Percentiles rank a stretch among this genome's conserved stretches.
Conservation (phyloP, 1,140 invertebrate genomes). For the Pachyrhynchus sulphureomaculatus region DNA sequence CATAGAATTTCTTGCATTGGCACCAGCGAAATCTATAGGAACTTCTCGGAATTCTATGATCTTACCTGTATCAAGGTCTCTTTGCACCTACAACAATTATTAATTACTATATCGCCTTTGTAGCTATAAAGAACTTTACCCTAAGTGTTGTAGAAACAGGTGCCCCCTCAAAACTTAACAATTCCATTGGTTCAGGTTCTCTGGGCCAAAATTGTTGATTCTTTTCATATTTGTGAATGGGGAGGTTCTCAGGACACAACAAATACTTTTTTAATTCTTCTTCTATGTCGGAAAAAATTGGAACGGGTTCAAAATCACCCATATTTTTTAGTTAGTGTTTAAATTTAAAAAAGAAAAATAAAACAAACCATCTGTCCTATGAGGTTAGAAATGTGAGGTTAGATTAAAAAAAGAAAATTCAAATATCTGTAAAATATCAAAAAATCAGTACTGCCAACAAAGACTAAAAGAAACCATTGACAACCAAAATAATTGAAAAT, state of each 20-base stretch:
- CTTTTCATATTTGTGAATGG: conserved; percentile 63
- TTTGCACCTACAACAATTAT: conserved; percentile 54
- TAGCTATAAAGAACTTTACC: conserved; percentile 32
- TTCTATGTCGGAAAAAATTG: conserved; percentile 59
- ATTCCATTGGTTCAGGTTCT: conserved; percentile 53
- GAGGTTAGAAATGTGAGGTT: too few relatives aligned
- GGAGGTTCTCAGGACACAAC: conserved; percentile 61
- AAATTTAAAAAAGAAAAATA: too few relatives aligned
- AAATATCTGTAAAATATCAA: too few relatives aligned
- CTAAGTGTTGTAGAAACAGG: conserved; percentile 57
- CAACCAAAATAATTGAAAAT: too few relatives aligned
- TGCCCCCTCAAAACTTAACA: conserved; percentile 56
- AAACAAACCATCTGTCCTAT: too few relatives aligned
- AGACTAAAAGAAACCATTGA: too few relatives aligned
- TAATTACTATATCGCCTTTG: background rate
- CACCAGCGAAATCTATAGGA: conserved; percentile 59
- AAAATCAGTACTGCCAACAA: too few relatives aligned
- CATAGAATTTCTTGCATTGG: conserved; percentile 73
- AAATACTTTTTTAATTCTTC: conserved; percentile 61
- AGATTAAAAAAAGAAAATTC: too few relatives aligned
- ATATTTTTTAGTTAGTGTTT: too few relatives aligned
- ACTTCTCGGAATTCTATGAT: conserved; percentile 71
- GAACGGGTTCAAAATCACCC: conserved; percentile 32
- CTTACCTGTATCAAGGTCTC: conserved; percentile 71
- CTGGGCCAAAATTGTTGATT: conserved; percentile 61